Base-by-base conservation (phyloP, 64 coral and sea anemone genomes). In the Montipora capricornis region DNA sequence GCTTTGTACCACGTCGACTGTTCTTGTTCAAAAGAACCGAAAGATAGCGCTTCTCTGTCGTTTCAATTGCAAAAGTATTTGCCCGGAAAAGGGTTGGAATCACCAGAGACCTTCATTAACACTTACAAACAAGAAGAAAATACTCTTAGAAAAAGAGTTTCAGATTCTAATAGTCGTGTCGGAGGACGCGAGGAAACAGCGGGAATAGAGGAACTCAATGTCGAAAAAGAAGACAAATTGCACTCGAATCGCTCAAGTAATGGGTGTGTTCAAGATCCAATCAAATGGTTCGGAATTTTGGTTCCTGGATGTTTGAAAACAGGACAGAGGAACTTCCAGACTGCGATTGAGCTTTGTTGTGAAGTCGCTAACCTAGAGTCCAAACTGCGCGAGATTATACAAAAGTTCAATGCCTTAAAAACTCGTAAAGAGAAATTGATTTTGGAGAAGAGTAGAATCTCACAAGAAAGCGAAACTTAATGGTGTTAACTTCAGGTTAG, bases 221-320 rank as follows among this genome's bases (percentile, higher is more conserved):
- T 78, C 24, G 37, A 73, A 5, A 46, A 78, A 77, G 58, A 19
- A 14, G 57, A 75, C 6, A 47, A 76, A 55, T 77, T 45, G 24
- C 8, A 49, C 5, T 29, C 17, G 13, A 29, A 58, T 74, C 48
- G 73, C 15, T 76, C 55, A 17, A 84, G 71, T 9, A 77, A 92
- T 16, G 70, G 80, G 0, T 26, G 29, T 75, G 26, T 74, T 19
- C 79, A 96, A 77, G 93, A 97, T 58, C 96, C 96, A 24, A 22
- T 97, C 0, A 97, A 95, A 70, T 97, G 96, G 96, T 97, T 97
- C 68, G 96, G 96, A 50, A 93, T 97, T 89, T 69, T 97, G 9
- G 96, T 97, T 44, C 93, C 96, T 57, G 88, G 87, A 22, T 91
- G 92, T 78, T 89, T 97, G 19, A 94, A 79, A 75, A 85, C 80